Evolutionary conservation across 2,113 vertebrate species (phyloP), one percentile per base, ranked within the genome.

Genomic region (Heterotis niloticus): DNA sequence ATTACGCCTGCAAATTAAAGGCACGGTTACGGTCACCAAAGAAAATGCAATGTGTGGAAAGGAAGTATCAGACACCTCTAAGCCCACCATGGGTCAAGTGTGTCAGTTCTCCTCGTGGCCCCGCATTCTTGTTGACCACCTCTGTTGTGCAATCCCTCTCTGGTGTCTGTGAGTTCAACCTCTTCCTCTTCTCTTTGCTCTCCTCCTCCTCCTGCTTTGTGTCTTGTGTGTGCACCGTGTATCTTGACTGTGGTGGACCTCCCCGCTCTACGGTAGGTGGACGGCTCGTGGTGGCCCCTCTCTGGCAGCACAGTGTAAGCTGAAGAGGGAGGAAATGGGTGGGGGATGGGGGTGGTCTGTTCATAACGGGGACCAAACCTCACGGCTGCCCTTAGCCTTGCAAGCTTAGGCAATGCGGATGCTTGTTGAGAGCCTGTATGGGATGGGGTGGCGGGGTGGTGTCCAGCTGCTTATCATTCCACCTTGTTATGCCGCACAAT

Each of bases 111-210:
- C 85, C 24, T 60, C 78, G 82, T 24, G 82, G 81, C 83, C 88
- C 84, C 66, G 80, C 34, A 81, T 82, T 87, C 82, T 89, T 88
- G 85, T 87, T 90, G 86, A 90, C 81, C 87, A 85, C 85, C 85
- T 90, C 86, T 91, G 85, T 86, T 92, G 86, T 91, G 86, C 90
- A 88, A 87, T 86, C 83, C 83, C 88, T 82, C 80, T 88, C 84
- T 91, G 89, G 88, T 92, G 89, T 91, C 88, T 92, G 89, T 92
- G 90, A 91, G 91, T 91, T 93, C 91, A 92, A 92, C 91, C 87
- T 92, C 88, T 93, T 79, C 90, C 91, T 92, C 88, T 44, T 92
- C 90, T 92, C 90, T 92, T 88, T 92, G 89, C 91, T 91, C 90
- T 91, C 91, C 87, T 91, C 71, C 71, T 88, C 88, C 89, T 90